Conservation (phyloP, 1,140 invertebrate species). For the Listronotus bonariensis region DNA sequence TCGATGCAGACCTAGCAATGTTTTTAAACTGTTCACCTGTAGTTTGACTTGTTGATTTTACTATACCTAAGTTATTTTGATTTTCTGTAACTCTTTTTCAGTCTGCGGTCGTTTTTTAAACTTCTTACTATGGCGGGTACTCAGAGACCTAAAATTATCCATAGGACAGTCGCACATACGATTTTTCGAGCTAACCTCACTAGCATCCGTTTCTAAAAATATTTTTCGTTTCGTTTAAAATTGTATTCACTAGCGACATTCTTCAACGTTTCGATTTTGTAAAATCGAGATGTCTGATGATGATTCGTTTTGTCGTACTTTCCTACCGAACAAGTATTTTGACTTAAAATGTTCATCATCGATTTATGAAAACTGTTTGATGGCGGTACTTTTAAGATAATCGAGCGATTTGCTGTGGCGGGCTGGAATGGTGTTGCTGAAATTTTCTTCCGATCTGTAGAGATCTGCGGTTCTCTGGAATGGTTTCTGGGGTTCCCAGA, state of each 20-base stretch:
- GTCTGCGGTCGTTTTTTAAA: slow-evolving; percentile 4
- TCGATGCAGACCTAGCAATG: slow-evolving; percentile 42
- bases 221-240: slow-evolving; percentile 44
- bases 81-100: slow-evolving; percentile 7
- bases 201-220: slow-evolving; percentile 14
- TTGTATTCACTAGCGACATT: slow-evolving; percentile 43
- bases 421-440: slow-evolving; percentile 63
- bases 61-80: slow-evolving; percentile 30
- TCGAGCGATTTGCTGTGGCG: slow-evolving; percentile 81
- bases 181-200: not conserved
- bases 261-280: slow-evolving; percentile 55
- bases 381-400: slow-evolving; percentile 60
- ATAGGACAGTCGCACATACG: slow-evolving; percentile 29
- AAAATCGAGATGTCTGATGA: slow-evolving; percentile 18
- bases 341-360: slow-evolving; percentile 33
- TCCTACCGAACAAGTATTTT: slow-evolving; percentile 23
- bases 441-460: slow-evolving; percentile 41
- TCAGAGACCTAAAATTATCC: slow-evolving; percentile 15
- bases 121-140: slow-evolving; percentile 15
- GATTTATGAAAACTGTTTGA: slow-evolving; percentile 42
- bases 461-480: slow-evolving; percentile 31
- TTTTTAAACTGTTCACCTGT: slow-evolving; percentile 25
- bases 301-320: not conserved
- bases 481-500: slow-evolving; percentile 40
- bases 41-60: slow-evolving; percentile 41